Conservation (phyloP, 2,888 invertebrate genomes). For the Prosopocoilus inquinatus region DNA sequence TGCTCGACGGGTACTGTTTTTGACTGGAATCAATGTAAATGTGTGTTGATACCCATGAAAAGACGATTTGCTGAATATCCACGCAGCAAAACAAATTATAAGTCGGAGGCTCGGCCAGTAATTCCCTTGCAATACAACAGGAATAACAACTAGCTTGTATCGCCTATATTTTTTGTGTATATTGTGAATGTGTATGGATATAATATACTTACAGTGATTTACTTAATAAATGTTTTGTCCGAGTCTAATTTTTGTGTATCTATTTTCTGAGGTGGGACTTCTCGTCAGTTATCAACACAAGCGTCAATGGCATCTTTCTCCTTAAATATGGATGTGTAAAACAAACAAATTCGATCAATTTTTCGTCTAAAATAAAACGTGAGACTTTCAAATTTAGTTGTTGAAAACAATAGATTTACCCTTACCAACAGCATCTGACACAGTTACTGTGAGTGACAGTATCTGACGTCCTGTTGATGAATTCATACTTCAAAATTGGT, state of each 20-base stretch:
- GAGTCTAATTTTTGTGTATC: neutral
- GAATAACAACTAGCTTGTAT: neutral
- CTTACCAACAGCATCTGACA: conserved; percentile 10
- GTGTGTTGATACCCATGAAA: conserved; percentile 40
- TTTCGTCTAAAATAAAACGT: no score
- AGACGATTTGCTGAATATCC: conserved; percentile 26
- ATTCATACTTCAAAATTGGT: neutral
- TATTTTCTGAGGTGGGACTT: neutral
- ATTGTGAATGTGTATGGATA: neutral
- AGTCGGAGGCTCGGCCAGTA: conserved; percentile 14
- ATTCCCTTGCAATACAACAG: conserved; percentile 7
- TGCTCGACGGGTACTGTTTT: conserved; percentile 64
- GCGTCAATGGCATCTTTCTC: no score
- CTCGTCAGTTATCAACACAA: neutral
- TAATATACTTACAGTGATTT: neutral
- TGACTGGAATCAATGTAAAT: conserved; percentile 59
- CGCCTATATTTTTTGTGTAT: neutral
- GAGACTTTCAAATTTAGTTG: conserved; percentile 1
- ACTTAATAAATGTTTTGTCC: neutral
- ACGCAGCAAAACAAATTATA: conserved; percentile 1
- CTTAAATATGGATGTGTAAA: no score
- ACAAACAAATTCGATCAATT: no score
- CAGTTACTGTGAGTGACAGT: neutral
- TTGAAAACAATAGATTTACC: conserved; percentile 16
- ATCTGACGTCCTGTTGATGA: neutral